Conservation (phyloP, 2,797 vertebrate species). For the Hoplostethus mediterraneus region DNA sequence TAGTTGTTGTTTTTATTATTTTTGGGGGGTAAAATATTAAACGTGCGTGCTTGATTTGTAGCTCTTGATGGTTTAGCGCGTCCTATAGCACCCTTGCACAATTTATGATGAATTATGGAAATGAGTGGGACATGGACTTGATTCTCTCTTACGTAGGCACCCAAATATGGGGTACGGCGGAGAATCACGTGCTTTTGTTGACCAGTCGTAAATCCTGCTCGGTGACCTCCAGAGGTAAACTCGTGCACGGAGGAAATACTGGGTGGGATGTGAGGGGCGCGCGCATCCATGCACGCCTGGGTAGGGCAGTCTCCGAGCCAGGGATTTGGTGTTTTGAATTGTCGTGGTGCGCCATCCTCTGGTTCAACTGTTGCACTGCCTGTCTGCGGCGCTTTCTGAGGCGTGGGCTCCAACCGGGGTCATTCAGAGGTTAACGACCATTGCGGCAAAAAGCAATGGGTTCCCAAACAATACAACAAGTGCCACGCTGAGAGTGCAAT, state of each 20-base stretch:
- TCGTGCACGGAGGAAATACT: slow-evolving; percentile 93
- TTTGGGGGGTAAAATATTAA: slow-evolving; percentile 84
- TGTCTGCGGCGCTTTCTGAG: slow-evolving; percentile 72
- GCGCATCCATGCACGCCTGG: slow-evolving; percentile 79
- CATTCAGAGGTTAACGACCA: slow-evolving; percentile 95
- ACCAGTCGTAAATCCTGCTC: slow-evolving; percentile 99
- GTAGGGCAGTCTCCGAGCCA: slow-evolving; percentile 73
- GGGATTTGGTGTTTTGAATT: slow-evolving; percentile 78
- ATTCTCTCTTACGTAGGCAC: slow-evolving; percentile 99
- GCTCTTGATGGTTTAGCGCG: slow-evolving; percentile 98
- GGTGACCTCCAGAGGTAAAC: slow-evolving; percentile 99
- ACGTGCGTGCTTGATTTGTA: slow-evolving; percentile 98
- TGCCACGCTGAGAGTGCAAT: slow-evolving; percentile 76
- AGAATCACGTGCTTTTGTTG: slow-evolving; percentile 99
- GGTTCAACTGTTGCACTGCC: slow-evolving; percentile 79
- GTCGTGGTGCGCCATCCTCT: slow-evolving; percentile 95
- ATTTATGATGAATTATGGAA: slow-evolving; percentile 99
- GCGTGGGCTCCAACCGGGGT: slow-evolving; percentile 87
- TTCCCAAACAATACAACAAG: slow-evolving; percentile 81
- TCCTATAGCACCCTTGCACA: slow-evolving; percentile 99
- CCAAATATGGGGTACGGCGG: slow-evolving; percentile 99
- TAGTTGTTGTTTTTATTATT: slow-evolving; percentile 77
- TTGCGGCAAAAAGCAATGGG: slow-evolving; percentile 88
- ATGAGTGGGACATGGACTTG: slow-evolving; percentile 99
- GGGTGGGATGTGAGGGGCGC: slow-evolving; percentile 89